These are phyloP conservation scores for Morpho achilles DNA, from an alignment of 2,888 invertebrate genomes.

Conservation along the genomic window DNA sequence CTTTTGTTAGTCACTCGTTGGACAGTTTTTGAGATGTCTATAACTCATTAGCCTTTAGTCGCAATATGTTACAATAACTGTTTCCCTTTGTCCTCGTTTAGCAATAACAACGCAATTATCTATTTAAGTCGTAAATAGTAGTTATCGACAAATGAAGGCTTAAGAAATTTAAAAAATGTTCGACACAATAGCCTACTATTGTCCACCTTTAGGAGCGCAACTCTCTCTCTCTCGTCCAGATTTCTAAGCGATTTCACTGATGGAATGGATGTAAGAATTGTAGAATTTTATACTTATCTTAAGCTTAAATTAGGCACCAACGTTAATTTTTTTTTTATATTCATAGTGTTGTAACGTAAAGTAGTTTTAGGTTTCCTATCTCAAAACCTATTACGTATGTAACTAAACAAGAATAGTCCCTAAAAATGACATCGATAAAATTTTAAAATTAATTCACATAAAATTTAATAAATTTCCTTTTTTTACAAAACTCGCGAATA, in stretches of 20 bases:
- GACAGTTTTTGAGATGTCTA: constrained; percentile 60
- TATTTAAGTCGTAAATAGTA: constrained; percentile 7
- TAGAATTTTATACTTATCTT: constrained; percentile 3
- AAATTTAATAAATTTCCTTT: too few relatives aligned
- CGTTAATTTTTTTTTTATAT: too few relatives aligned
- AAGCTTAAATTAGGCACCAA: not conserved
- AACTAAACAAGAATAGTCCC: not conserved
- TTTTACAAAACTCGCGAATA: not conserved
- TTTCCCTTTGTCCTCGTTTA: constrained; percentile 32
- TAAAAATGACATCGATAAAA: not conserved
- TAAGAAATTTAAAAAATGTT: constrained; percentile 5
- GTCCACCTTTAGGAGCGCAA: constrained; percentile 9
- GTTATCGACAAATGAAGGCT: constrained; percentile 1
- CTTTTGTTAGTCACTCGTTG: constrained; percentile 72
- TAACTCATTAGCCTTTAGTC: constrained; percentile 39
- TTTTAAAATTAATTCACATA: too few relatives aligned
- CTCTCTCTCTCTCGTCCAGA: constrained; percentile 12
- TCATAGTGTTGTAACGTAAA: too few relatives aligned
- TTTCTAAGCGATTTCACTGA: constrained; percentile 15
- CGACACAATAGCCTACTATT: constrained; percentile 9
- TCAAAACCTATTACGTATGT: too few relatives aligned
- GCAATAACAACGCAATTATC: constrained; percentile 15
- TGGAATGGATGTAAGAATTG: constrained; percentile 3
- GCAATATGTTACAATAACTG: constrained; percentile 41
- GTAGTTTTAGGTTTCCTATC: too few relatives aligned